Percentiles rank a stretch among this genome's conserved stretches.
Evolutionary conservation across 2,888 invertebrate species (phyloP).

Genomic region (Eilema depressum): DNA sequence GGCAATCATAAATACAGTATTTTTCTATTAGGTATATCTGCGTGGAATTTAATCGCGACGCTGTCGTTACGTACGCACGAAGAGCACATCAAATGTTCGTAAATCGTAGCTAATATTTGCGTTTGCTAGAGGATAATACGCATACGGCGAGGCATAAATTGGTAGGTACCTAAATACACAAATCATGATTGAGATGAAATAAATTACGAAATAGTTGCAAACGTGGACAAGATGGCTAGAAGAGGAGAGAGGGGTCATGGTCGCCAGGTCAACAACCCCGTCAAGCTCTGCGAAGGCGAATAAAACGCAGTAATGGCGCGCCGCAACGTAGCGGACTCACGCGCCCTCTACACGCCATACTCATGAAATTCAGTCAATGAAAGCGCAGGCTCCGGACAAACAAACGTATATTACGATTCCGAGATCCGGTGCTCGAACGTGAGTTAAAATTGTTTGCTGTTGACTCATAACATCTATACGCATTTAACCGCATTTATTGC

Average conservation of each 20-base stretch:
- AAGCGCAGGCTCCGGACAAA: constrained; percentile 49
- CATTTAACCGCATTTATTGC: constrained; percentile 41
- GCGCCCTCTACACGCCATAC: constrained; percentile 46
- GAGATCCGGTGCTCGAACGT: constrained; percentile 41
- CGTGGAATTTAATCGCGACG: background rate
- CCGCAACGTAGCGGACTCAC: constrained; percentile 47
- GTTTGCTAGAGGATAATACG: background rate
- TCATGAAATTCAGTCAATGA: constrained; percentile 63
- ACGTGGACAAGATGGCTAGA: constrained; percentile 42
- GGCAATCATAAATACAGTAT: background rate
- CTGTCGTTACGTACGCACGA: background rate
- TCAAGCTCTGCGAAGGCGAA: constrained; percentile 63
- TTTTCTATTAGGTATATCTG: background rate
- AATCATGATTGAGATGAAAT: constrained; percentile 56
- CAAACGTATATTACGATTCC: constrained; percentile 41
- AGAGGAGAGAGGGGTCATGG: constrained; percentile 72
- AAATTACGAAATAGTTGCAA: constrained; percentile 52
- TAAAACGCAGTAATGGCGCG: constrained; percentile 55
- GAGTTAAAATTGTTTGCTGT: constrained; percentile 41
- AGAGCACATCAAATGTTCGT: background rate
- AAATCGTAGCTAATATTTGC: constrained; percentile 1
- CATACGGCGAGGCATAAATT: background rate
- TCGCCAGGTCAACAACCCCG: constrained; percentile 79
- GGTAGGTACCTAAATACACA: constrained; percentile 15
- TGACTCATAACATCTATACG: constrained; percentile 39